phyloP scores from a whole-genome alignment of 2,797 vertebrate genomes.

The Poeciliopsis paucimaculata region DNA sequence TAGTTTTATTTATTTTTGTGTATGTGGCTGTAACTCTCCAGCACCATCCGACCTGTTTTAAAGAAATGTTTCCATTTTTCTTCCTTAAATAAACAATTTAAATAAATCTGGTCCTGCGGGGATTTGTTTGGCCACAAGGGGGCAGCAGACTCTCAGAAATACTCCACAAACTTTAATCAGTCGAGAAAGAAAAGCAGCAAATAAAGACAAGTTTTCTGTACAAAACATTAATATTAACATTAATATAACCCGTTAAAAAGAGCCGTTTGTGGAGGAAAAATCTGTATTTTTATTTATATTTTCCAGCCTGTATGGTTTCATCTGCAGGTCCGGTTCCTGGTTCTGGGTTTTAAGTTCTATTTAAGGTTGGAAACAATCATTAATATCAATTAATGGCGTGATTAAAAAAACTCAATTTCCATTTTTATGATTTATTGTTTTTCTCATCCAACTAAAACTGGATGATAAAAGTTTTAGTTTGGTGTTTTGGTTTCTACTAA shows the following conservation, averaged over 20 bases:
- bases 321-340: background rate
- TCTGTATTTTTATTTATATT: background rate
- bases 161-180: background rate
- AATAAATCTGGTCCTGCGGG: conserved; percentile 21
- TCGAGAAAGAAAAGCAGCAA: background rate
- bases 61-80: background rate
- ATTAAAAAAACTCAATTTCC: too few species aligned
- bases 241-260: too few species aligned
- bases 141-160: conserved; percentile 54
- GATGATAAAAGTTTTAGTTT: too few species aligned
- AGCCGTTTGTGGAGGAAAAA: background rate
- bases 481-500: too few species aligned
- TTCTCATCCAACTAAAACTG: too few species aligned
- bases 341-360: background rate
- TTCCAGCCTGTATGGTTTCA: background rate
- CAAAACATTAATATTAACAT: too few species aligned
- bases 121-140: conserved; percentile 43
- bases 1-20: too few species aligned
- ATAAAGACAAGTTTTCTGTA: background rate
- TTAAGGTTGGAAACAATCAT: background rate
- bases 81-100: background rate
- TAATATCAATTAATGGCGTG: too few species aligned
- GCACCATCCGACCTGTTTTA: background rate
- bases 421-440: too few species aligned
- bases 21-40: too few species aligned